These are phyloP conservation scores for Melikaiella ostensackeni DNA, from an alignment of 2,888 invertebrate genomes.

Conservation along the genomic window DNA sequence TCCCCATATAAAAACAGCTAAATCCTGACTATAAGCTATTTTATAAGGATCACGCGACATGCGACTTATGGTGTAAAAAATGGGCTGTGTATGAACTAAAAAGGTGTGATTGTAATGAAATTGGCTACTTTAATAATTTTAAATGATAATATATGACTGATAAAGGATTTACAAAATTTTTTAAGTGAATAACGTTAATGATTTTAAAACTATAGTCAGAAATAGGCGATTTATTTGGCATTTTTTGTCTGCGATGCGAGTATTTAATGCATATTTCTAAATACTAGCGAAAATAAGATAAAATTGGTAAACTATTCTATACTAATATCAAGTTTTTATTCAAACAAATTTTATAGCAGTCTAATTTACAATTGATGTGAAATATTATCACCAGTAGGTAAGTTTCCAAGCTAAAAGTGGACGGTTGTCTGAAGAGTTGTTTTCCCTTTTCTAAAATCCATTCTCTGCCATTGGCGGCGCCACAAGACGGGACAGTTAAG, in stretches of 20 bases:
- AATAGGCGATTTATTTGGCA: too few relatives aligned
- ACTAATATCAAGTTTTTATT: too few relatives aligned
- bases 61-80: background rate
- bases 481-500: background rate
- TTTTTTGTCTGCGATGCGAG: too few relatives aligned
- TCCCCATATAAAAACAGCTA: conserved; percentile 1
- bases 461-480: background rate
- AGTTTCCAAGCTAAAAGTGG: background rate
- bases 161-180: background rate
- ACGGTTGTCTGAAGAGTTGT: background rate
- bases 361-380: background rate
- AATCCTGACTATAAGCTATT: background rate
- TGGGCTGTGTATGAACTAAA: background rate
- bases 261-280: too few relatives aligned
- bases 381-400: background rate
- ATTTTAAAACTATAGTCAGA: too few relatives aligned
- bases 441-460: background rate
- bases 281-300: too few relatives aligned
- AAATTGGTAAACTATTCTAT: too few relatives aligned
- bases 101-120: background rate
- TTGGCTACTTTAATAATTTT: background rate
- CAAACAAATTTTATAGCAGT: too few relatives aligned
- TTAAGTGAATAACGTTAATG: too few relatives aligned
- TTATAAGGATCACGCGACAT: background rate
- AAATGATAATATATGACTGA: background rate